Conservation (phyloP, 2,888 invertebrate species). For the Barypeithes pellucidus region DNA sequence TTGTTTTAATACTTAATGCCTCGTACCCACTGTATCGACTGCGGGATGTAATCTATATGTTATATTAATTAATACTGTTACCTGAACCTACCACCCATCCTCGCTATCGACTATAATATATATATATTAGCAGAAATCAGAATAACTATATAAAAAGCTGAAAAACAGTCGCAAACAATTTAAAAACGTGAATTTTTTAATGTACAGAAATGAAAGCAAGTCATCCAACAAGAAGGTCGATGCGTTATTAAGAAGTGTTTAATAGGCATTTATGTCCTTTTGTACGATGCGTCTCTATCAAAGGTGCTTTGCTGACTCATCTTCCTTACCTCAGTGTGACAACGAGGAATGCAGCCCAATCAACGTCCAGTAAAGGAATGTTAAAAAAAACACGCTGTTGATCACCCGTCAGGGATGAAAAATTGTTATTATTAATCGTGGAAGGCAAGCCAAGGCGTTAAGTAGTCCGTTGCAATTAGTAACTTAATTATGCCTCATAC, state of each 20-base stretch:
- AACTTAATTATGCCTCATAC: slow-evolving; percentile 43
- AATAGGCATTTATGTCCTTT: slow-evolving; percentile 69
- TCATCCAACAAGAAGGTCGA: slow-evolving; percentile 43
- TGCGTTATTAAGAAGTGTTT: slow-evolving; percentile 61
- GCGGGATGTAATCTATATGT: too few relatives aligned
- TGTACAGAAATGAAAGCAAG: slow-evolving; percentile 16
- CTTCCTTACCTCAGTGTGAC: slow-evolving; percentile 54
- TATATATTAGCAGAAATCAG: too few relatives aligned
- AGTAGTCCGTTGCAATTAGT: slow-evolving; percentile 49
- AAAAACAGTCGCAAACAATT: slow-evolving; percentile 3
- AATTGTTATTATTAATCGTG: slow-evolving; percentile 55
- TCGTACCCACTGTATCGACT: too few relatives aligned
- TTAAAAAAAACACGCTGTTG: slow-evolving; percentile 38
- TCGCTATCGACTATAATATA: too few relatives aligned
- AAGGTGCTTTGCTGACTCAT: slow-evolving; percentile 64
- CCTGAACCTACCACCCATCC: too few relatives aligned
- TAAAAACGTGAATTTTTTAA: slow-evolving; percentile 20
- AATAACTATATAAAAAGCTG: background rate
- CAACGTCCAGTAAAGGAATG: slow-evolving; percentile 49
- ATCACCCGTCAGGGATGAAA: slow-evolving; percentile 54
- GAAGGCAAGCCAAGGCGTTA: slow-evolving; percentile 38
- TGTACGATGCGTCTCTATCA: slow-evolving; percentile 68
- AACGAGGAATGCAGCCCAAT: slow-evolving; percentile 54
- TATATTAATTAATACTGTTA: too few relatives aligned
- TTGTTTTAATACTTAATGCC: too few relatives aligned